Evolutionary conservation across 2,888 invertebrate genomes (phyloP), one percentile per base, ranked within the genome.

Genomic region (Gymnosoma rotundatum): DNA sequence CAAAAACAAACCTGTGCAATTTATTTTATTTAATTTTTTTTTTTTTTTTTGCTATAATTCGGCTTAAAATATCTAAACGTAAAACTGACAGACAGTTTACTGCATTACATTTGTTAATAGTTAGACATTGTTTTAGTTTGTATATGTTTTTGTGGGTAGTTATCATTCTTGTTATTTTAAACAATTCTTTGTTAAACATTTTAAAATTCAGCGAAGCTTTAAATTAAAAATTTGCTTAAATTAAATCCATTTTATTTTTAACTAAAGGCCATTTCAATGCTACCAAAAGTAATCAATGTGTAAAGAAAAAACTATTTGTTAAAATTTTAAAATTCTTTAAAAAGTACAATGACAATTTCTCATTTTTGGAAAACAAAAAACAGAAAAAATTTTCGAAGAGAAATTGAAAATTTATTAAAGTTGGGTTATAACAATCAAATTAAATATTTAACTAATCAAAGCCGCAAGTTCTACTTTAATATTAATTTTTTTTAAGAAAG

Each of bases 401-500:
- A 25, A 25, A 25, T 2, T 25, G 25, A 25, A 25, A 25, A n/a
- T n/a, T n/a, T n/a, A n/a, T n/a, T n/a, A 25, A 25, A 25, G 25
- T 25, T 4, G 3, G 3, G 45, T 5, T 9, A n/a, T 18, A 6
- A 10, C 48, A 66, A 25, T 12, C 0, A 48, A 25, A 12, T 0
- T 36, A 52, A 42, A 21, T 54, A 18, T 10, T 67, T 18, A 56
- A 56, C 42, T 52, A 20, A 72, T 25, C 4, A 8, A 61, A 45
- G 54, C 72, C 78, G 72, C 14, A 72, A 78, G 48, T 14, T 78
- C 67, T 64, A 48, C 72, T 78, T 12, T 58, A 56, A n/a, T 54
- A 61, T 45, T 66, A 50, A 18, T 58, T 25, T 18, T 32, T 42
- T 8, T n/a, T n/a, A n/a, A n/a, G n/a, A n/a, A n/a, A n/a, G n/a